Evolutionary conservation across 2,113 vertebrate species (phyloP), one percentile per base, ranked within the genome.

Genomic region (Monarcha castaneiventris): DNA sequence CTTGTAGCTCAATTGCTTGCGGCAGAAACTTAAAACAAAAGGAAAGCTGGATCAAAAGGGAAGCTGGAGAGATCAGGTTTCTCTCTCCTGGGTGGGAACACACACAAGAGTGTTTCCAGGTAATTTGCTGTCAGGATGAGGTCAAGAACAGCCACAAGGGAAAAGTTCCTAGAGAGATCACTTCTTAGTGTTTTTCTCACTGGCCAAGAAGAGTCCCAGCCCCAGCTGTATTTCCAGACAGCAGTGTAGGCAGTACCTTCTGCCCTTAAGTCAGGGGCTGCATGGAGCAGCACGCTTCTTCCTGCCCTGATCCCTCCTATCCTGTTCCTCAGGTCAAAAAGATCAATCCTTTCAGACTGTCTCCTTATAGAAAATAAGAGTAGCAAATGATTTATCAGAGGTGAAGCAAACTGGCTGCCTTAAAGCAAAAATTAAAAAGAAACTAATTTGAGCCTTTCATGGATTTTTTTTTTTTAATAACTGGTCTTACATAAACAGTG

Each of bases 201-300:
- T 1, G 0, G 37, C 32, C 66, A 82, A 81, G 39, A 49, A 32
- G 78, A 82, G 22, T 44, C 41, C n/a, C 23, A 68, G 37, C 15
- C 35, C n/a, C 49, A 59, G 63, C 9, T 2, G 0, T 33, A 56
- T 46, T 88, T 86, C 32, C 61, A 84, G 84, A 44, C 44, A 56
- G 61, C 46, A 69, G 30, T 11, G 59, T 55, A 6, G 0, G 54
- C 43, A 63, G 43, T 35, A 48, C 41, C 17, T 79, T 82, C 58
- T 84, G 48, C 55, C 37, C 26, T 79, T 44, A 43, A 43, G 35
- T n/a, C 43, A 75, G 58, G 48, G 3, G 3, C 56, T 13, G 43
- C 56, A 16, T 3, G 18, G 76, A 76, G 35, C 56, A 33, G 48
- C 43, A 67, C 0, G 0, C 3, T 11, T 72, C n/a, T 44, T 75